Evolutionary conservation across 1,140 invertebrate species (phyloP).

Genomic region (Agrypnia vestita): DNA sequence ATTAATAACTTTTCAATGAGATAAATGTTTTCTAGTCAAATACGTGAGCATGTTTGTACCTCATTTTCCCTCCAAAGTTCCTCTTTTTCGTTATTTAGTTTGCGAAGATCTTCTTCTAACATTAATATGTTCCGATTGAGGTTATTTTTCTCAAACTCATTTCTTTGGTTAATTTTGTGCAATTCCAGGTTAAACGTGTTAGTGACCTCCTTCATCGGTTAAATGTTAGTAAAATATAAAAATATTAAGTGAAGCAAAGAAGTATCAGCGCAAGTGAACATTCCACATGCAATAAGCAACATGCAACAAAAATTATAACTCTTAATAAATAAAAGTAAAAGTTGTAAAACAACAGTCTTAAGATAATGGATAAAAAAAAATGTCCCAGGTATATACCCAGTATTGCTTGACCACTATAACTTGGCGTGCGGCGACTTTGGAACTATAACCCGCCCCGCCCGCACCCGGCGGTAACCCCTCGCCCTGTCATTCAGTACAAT

Average conservation of each 20-base stretch:
- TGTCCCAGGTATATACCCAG: not conserved
- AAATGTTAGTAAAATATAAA: not conserved
- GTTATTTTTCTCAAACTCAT: slow-evolving; percentile 10
- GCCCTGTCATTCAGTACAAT: no score
- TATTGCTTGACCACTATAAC: no score
- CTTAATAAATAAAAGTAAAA: not conserved
- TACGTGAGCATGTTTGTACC: slow-evolving; percentile 2
- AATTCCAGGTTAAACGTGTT: slow-evolving; percentile 8
- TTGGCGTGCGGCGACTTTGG: no score
- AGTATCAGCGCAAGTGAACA: not conserved
- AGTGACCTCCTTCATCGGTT: not conserved
- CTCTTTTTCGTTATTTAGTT: not conserved
- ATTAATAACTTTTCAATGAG: no score
- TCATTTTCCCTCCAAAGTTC: slow-evolving; percentile 1
- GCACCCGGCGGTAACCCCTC: no score
- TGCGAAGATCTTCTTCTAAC: not conserved
- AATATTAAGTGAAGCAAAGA: slow-evolving; percentile 7
- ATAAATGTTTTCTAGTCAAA: no score
- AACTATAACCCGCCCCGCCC: no score
- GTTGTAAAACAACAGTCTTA: not conserved
- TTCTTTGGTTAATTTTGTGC: not conserved
- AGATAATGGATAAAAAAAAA: not conserved
- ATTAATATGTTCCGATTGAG: slow-evolving; percentile 1
- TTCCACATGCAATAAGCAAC: slow-evolving; percentile 25
- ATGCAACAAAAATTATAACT: slow-evolving; percentile 21